Evolutionary conservation across 2,113 vertebrate species (phyloP).

Genomic region (Thunnus maccoyii): DNA sequence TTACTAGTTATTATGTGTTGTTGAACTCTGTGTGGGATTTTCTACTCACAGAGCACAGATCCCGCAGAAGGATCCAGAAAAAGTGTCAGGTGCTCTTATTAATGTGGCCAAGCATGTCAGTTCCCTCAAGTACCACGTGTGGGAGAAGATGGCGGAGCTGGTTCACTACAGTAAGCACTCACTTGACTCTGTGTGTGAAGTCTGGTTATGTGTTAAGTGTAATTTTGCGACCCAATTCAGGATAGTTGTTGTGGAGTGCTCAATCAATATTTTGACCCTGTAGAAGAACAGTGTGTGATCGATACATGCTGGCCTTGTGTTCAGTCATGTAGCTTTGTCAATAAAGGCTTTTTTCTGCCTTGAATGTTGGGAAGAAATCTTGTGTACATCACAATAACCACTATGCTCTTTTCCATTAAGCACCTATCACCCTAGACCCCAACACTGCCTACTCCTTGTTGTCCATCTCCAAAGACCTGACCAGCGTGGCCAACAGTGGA

Average conservation of each 20-base stretch:
- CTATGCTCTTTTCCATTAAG: constrained; percentile 51
- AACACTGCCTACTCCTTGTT: constrained; percentile 86
- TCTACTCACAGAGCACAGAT: constrained; percentile 74
- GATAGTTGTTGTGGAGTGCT: too few species aligned
- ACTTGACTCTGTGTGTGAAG: neutral
- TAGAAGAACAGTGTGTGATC: neutral
- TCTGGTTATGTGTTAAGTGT: neutral
- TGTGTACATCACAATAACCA: neutral
- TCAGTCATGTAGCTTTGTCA: neutral
- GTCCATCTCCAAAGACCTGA: constrained; percentile 80
- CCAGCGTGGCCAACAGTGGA: constrained; percentile 80
- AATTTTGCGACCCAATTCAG: too few species aligned
- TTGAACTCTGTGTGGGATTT: neutral
- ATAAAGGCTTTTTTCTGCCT: neutral
- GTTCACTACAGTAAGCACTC: constrained; percentile 83
- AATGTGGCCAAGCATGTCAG: constrained; percentile 82
- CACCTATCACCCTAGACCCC: constrained; percentile 85
- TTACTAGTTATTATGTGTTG: neutral
- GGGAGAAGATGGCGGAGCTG: constrained; percentile 84
- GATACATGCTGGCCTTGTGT: too few species aligned
- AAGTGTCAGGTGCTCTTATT: constrained; percentile 77
- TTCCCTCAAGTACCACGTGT: constrained; percentile 84
- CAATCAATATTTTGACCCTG: neutral
- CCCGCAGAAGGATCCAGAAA: constrained; percentile 73
- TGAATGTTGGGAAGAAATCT: neutral